Evolutionary conservation across 35 echinoderm and acorn worm genomes (phyloP).

Genomic region (Diadema setosum): DNA sequence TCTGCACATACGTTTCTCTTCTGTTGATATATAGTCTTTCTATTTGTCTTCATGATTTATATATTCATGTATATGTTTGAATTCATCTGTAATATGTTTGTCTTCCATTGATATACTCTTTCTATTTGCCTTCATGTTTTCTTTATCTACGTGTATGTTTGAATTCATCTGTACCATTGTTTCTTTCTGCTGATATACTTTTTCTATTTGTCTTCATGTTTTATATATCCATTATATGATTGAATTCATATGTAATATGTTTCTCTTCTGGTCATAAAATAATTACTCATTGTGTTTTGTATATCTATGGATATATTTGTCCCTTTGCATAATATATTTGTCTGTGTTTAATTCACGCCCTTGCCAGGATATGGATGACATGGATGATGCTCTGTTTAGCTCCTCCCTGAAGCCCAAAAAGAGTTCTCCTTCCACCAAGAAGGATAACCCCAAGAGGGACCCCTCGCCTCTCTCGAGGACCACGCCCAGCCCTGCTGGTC

Average conservation of each 20-base stretch:
- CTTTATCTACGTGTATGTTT: too few species aligned
- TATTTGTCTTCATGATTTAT: too few species aligned
- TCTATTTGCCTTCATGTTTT: too few species aligned
- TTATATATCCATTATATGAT: too few species aligned
- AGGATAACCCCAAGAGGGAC: background rate
- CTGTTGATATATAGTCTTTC: too few species aligned
- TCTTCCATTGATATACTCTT: too few species aligned
- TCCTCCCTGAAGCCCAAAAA: conserved; percentile 52
- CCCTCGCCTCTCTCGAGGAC: background rate
- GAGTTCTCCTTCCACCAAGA: background rate
- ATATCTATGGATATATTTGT: background rate
- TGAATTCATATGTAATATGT: background rate
- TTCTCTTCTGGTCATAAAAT: background rate
- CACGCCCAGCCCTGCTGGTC: background rate
- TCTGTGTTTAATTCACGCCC: background rate
- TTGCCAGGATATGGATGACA: conserved; percentile 85
- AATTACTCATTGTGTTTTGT: background rate
- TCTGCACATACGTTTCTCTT: too few species aligned
- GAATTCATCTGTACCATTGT: background rate
- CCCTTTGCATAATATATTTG: background rate
- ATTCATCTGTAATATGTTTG: too few species aligned
- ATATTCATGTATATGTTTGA: too few species aligned
- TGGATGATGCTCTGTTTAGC: conserved; percentile 84
- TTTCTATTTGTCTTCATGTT: too few species aligned
- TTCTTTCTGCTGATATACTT: background rate